These are phyloP conservation scores for Elgaria multicarinata DNA, from an alignment of 2,113 vertebrate genomes.

Conservation along the genomic window DNA sequence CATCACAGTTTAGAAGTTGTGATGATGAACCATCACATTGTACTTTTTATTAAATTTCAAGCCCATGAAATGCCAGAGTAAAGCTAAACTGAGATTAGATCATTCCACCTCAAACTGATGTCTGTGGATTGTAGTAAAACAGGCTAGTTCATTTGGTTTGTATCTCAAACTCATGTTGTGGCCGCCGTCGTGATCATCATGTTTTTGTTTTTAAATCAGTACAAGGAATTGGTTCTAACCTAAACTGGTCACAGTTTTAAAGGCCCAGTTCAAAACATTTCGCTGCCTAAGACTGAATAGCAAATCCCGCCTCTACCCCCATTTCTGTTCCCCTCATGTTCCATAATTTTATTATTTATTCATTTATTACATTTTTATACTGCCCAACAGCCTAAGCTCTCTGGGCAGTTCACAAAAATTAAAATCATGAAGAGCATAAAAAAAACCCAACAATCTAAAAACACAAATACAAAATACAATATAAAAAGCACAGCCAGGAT, in stretches of 20 bases:
- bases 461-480: too few relatives aligned
- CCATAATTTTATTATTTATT: too few relatives aligned
- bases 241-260: background rate
- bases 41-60: slow-evolving; percentile 18
- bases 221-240: background rate
- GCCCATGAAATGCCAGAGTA: slow-evolving; percentile 21
- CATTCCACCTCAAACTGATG: background rate
- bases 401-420: too few relatives aligned
- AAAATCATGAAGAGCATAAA: too few relatives aligned
- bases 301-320: too few relatives aligned
- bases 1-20: slow-evolving; percentile 29
- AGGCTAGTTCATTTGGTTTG: background rate
- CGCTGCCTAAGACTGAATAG: too few relatives aligned
- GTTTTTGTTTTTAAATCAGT: background rate
- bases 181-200: accelerated
- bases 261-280: background rate
- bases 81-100: slow-evolving; percentile 17
- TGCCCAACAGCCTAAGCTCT: too few relatives aligned
- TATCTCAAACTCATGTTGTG: accelerated
- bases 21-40: background rate
- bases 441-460: too few relatives aligned
- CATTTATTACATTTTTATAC: too few relatives aligned
- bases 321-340: background rate
- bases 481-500: too few relatives aligned
- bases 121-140: background rate